Evolutionary conservation across 1,140 invertebrate species (phyloP), one percentile per base, ranked within the genome.

Genomic region (Lasioglossum albipes): DNA sequence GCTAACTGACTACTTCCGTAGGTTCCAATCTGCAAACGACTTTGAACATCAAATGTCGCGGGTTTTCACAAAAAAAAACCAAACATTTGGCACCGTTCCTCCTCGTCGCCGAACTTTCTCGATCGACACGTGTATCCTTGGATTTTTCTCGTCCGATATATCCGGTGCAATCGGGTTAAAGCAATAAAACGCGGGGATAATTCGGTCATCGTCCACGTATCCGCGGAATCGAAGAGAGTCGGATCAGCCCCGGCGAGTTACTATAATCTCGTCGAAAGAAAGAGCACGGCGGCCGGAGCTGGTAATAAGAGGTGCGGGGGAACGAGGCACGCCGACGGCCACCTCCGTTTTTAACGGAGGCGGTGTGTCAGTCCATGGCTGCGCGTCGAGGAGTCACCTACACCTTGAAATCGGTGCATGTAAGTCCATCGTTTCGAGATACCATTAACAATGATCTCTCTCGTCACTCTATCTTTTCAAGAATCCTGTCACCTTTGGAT

Each of bases 341-440:
- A 87, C 57, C 79, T 82, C 73, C 85, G 77, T 81, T 54, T 72
- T 79, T 69, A 84, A 82, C 70, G 65, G 76, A 80, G 73, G 52
- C 75, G 69, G 69, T 65, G 74, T 81, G 75, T 87, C 87, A 88
- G 87, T 88, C 84, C 75, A 86, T 87, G 87, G 77, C 80, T 68
- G 82, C 54, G 72, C 85, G 76, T 87, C 78, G 87, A 72, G 79
- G 79, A 81, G 86, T 83, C 82, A 82, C 70, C 82, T 73, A 75
- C 79, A 84, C 79, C 83, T 74, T 84, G 59, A 67, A 62, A 83
- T 61, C 67, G 74, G 77, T 81, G 77, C 76, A 88, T 77, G 86
- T 88, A 81, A 88, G 86, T 87, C 66, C 10, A 27, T 74, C 49
- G 57, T 62, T 84, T 67, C 78, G 66, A 81, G 62, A 73, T 70